phyloP scores from a whole-genome alignment of 1,140 invertebrate genomes.

The Heliconius hermathena region DNA sequence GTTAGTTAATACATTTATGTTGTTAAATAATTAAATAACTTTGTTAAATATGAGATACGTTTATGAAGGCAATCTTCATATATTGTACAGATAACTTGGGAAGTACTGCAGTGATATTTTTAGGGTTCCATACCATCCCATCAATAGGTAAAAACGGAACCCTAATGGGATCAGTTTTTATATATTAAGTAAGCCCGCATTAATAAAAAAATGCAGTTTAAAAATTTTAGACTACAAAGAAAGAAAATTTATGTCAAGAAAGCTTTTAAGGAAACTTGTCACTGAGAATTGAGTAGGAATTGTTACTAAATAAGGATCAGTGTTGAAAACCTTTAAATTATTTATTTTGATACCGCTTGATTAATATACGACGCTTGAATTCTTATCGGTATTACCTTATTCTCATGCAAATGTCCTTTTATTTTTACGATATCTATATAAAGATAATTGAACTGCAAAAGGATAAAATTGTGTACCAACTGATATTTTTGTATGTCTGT shows the following conservation, averaged over 20 bases:
- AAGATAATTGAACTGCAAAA: background rate
- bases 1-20: conserved; percentile 12
- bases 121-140: too few relatives aligned
- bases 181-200: too few relatives aligned
- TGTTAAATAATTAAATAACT: conserved; percentile 3
- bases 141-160: too few relatives aligned
- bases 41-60: background rate
- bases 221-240: background rate
- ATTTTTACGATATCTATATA: background rate
- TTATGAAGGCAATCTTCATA: background rate
- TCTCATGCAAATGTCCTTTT: background rate
- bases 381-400: background rate
- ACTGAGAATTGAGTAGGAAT: conserved; percentile 6
- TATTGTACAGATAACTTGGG: background rate
- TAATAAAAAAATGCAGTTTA: background rate
- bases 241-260: conserved; percentile 52
- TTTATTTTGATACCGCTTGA: conserved; percentile 15
- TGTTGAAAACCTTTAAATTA: conserved; percentile 9
- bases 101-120: background rate
- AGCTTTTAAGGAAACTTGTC: conserved; percentile 65
- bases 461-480: background rate
- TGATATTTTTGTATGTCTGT: too few relatives aligned
- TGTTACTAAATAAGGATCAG: conserved; percentile 21
- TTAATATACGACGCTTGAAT: background rate
- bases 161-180: too few relatives aligned